Conservation (phyloP, 2,113 vertebrate genomes). For the Arothron firmamentum region DNA sequence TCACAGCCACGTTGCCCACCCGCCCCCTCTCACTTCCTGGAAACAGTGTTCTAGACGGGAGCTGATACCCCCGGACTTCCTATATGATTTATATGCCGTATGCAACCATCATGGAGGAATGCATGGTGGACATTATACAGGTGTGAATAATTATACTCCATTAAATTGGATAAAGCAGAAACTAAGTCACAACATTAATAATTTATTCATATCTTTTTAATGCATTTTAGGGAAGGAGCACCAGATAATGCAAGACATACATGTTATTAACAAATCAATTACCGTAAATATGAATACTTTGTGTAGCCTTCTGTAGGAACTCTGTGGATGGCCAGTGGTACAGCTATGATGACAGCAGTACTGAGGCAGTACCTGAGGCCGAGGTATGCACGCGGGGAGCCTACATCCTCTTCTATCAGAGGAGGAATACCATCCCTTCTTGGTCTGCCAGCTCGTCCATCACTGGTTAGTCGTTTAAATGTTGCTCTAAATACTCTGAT, state of each 20-base stretch:
- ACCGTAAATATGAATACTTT: background rate
- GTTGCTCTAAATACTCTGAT: too few relatives aligned
- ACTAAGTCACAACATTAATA: too few relatives aligned
- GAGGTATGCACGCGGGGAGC: conserved; percentile 87
- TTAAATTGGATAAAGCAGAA: too few relatives aligned
- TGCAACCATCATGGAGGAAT: conserved; percentile 97
- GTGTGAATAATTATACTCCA: conserved; percentile 61
- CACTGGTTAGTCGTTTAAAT: conserved; percentile 75
- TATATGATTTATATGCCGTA: conserved; percentile 92
- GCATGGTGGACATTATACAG: conserved; percentile 96
- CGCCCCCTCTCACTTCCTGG: conserved; percentile 55
- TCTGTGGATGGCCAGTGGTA: conserved; percentile 92
- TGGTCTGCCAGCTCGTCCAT: conserved; percentile 84
- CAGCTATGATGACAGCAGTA: conserved; percentile 87
- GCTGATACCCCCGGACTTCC: conserved; percentile 70
- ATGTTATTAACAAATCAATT: background rate
- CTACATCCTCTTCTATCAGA: conserved; percentile 96
- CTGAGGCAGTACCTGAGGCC: conserved; percentile 78
- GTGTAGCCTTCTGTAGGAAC: conserved; percentile 88
- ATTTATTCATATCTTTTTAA: too few relatives aligned
- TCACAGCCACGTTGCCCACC: conserved; percentile 62
- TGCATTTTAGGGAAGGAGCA: background rate
- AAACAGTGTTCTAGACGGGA: conserved; percentile 62
- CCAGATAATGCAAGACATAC: background rate
- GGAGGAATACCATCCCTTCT: conserved; percentile 78